phyloP scores from a whole-genome alignment of 53 echinoderm and acorn worm species.

The Holothuria scabra region DNA sequence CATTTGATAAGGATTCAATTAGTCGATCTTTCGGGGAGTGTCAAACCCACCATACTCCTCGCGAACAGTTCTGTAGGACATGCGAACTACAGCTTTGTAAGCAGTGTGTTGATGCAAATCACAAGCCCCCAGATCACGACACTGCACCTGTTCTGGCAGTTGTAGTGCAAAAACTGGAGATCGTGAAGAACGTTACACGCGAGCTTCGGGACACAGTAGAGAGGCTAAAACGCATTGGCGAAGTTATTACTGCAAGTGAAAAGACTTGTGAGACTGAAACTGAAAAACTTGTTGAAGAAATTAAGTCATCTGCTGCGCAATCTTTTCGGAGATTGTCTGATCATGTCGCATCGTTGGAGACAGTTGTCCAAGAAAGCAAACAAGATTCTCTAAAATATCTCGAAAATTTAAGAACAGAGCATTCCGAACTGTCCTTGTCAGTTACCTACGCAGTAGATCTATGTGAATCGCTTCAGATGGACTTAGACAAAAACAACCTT shows the following conservation, averaged over 20 bases:
- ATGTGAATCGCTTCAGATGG: constrained; percentile 6
- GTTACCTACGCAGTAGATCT: constrained; percentile 1
- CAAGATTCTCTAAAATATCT: background rate
- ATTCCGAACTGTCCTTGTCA: constrained; percentile 4
- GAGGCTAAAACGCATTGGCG: background rate
- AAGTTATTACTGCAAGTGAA: background rate
- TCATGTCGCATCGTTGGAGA: background rate
- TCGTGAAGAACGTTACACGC: background rate
- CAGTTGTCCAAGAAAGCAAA: background rate
- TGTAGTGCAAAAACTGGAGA: background rate
- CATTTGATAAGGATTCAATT: background rate
- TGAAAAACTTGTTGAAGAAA: background rate
- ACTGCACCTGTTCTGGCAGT: background rate
- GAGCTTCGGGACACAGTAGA: background rate
- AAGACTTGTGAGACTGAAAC: background rate
- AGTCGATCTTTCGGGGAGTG: background rate
- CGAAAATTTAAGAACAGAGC: background rate
- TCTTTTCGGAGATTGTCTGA: background rate
- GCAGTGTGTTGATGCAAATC: background rate
- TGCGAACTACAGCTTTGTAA: constrained; percentile 14
- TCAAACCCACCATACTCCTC: background rate
- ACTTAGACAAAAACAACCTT: background rate
- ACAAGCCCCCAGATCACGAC: background rate
- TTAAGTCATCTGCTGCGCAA: background rate
- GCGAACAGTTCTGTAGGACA: background rate